Evolutionary conservation across 2,797 vertebrate species (phyloP).

Genomic region (Bradypodion pumilum): DNA sequence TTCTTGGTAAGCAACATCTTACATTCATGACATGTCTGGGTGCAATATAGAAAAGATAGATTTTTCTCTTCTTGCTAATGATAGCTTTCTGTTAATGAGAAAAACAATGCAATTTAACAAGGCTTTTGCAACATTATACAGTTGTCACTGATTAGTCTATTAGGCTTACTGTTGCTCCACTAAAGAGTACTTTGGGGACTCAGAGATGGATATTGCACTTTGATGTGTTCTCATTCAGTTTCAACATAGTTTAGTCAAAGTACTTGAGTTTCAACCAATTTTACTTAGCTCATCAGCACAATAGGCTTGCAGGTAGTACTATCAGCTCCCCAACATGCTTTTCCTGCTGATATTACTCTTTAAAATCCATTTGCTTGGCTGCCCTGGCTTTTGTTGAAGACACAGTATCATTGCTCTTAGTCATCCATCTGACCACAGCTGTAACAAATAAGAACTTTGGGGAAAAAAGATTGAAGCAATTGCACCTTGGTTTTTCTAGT

Average conservation of each 20-base stretch:
- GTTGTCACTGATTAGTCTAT: not conserved
- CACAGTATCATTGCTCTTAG: slow-evolving; percentile 6
- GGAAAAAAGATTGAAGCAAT: not conserved
- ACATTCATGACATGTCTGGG: not conserved
- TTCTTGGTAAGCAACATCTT: not conserved
- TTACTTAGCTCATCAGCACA: slow-evolving; percentile 30
- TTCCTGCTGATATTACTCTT: slow-evolving; percentile 15
- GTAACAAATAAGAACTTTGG: not conserved
- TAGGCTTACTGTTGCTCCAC: not conserved
- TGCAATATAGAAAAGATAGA: not conserved
- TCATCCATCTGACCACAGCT: not conserved
- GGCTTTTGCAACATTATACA: not conserved
- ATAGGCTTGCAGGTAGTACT: slow-evolving; percentile 22
- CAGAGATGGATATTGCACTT: not conserved
- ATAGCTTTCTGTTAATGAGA: not conserved
- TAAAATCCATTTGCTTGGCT: slow-evolving; percentile 26
- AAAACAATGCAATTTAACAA: not conserved
- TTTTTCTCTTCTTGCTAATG: not conserved
- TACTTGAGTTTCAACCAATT: slow-evolving; percentile 17
- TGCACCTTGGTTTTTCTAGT: not conserved
- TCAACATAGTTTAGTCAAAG: slow-evolving; percentile 36
- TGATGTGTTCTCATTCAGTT: slow-evolving; percentile 13
- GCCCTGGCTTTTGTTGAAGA: not conserved
- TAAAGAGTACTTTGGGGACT: slow-evolving; percentile 7
- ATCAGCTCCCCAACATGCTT: slow-evolving; percentile 9